Conservation (phyloP, 2,113 vertebrate species). For the Notiomystis cincta region DNA sequence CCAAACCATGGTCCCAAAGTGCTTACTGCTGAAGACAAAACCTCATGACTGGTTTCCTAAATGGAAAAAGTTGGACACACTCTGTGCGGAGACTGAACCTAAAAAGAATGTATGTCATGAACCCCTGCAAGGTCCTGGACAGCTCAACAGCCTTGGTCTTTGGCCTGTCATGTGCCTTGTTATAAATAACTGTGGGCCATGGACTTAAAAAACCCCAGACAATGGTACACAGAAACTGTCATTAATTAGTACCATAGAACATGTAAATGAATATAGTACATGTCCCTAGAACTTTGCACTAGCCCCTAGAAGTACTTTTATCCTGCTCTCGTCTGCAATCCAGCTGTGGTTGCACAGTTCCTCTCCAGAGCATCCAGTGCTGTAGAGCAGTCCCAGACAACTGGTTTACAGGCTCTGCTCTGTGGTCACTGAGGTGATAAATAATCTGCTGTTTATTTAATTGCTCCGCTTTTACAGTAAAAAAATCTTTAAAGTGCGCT, state of each 20-base stretch:
- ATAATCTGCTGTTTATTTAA: background rate
- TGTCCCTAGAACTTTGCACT: background rate
- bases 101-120: background rate
- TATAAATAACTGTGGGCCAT: background rate
- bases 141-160: background rate
- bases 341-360: background rate
- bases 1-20: background rate
- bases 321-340: background rate
- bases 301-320: background rate
- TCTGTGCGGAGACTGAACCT: background rate
- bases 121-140: background rate
- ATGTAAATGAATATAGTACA: background rate
- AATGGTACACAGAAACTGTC: background rate
- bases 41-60: background rate
- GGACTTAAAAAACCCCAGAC: background rate
- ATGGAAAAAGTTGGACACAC: background rate
- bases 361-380: background rate
- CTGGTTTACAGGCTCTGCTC: background rate
- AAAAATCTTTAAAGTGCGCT: background rate
- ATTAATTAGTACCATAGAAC: background rate
- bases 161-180: accelerated
- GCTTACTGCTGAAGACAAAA: background rate
- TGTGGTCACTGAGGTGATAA: background rate
- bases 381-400: background rate
- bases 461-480: background rate